Base-by-base conservation (phyloP, 2,797 vertebrate genomes). In the Mareca penelope region DNA sequence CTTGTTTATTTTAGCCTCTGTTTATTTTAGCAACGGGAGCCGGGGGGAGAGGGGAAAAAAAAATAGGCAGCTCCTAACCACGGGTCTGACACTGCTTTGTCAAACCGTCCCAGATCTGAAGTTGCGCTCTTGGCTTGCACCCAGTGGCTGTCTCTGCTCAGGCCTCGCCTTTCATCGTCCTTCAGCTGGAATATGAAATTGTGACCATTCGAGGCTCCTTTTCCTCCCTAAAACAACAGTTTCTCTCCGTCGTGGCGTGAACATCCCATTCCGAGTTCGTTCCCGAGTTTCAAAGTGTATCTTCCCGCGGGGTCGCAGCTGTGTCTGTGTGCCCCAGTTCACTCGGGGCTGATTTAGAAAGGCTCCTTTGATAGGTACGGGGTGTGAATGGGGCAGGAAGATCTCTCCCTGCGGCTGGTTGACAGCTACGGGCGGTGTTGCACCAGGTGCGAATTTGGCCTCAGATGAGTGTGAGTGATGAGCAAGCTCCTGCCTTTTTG, bases 391-490 rank as follows among this genome's bases (percentile, higher is more conserved):
- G 90, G 80, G 67, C 61, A 92, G 94, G 89, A 60, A 71, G 77
- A 35, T 39, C 75, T 77, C 71, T 37, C 56, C 60, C 39, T 48
- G 63, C 37, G 84, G 78, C 71, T 70, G 1, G 1, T 19, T 80
- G 87, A 46, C 44, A 72, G 61, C 2, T 23, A 69, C 18, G 5
- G 87, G 65, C 88, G 77, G 44, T 80, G 80, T 59, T 69, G 80
- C 56, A 64, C 68, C 93, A 85, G 91, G 95, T 89, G 88, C 50
- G 91, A 94, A 85, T 73, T 71, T 80, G 89, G 93, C 94, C 81
- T 94, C 80, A 31, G 82, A 84, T 84, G 80, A 85, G 89, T 71
- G 81, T 70, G 92, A 90, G 71, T 52, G 94, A 95, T 83, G 95
- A 90, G 68, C 23, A 71, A 93, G 91, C 68, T 91, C 65, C 89